Conservation (phyloP, 1,140 invertebrate genomes). For the Latrodectus geometricus region DNA sequence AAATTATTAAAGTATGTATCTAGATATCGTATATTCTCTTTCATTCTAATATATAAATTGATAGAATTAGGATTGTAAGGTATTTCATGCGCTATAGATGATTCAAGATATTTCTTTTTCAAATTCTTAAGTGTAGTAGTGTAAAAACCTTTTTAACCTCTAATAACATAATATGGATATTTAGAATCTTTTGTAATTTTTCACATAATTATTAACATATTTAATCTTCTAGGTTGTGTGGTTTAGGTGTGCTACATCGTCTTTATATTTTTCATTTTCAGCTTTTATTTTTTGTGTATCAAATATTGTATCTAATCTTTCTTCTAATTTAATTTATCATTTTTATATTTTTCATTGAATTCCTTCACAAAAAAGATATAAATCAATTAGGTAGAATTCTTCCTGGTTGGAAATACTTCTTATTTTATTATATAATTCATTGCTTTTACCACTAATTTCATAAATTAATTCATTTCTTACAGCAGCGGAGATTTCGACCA, state of each 20-base stretch:
- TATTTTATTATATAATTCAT: too few relatives aligned
- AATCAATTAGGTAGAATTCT: too few relatives aligned
- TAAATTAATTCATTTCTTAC: neutral
- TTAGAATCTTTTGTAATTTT: neutral
- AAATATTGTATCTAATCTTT: neutral
- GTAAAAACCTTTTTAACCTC: neutral
- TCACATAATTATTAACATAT: neutral
- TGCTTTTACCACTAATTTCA: too few relatives aligned
- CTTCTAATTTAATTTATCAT: neutral
- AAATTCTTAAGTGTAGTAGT: neutral
- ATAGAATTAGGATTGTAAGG: constrained; percentile 27
- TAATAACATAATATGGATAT: neutral
- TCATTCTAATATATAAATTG: neutral
- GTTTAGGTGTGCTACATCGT: too few relatives aligned
- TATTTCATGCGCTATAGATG: neutral
- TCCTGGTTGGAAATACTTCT: too few relatives aligned
- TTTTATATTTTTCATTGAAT: constrained; percentile 10
- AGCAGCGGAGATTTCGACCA: too few relatives aligned
- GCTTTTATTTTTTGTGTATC: too few relatives aligned
- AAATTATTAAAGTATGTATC: constrained; percentile 7
- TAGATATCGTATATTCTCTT: too few relatives aligned
- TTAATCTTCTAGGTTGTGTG: too few relatives aligned
- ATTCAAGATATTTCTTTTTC: constrained; percentile 1
- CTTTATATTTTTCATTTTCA: constrained; percentile 8
- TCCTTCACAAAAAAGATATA: too few relatives aligned